Conservation (phyloP, 2,113 vertebrate genomes). For the Pituophis catenifer region DNA sequence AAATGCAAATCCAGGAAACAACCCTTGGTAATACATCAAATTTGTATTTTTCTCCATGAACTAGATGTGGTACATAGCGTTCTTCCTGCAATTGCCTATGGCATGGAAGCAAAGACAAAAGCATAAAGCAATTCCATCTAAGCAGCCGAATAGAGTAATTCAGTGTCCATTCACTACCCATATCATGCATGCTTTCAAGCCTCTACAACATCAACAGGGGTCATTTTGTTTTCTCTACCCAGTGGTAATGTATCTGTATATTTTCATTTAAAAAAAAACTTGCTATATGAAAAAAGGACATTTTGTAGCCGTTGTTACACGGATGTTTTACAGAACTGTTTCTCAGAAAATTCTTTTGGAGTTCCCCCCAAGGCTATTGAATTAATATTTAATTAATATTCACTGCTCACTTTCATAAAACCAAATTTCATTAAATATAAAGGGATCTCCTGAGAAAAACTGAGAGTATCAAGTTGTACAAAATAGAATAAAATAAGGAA, state of each 20-base stretch:
- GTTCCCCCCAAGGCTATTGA: neutral
- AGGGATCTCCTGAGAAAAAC: neutral
- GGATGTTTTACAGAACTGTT: neutral
- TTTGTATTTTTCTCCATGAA: neutral
- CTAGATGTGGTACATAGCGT: neutral
- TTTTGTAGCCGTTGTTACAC: neutral
- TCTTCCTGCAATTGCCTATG: neutral
- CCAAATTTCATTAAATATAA: neutral
- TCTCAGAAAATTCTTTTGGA: neutral
- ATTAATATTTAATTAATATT: neutral
- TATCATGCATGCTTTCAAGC: neutral
- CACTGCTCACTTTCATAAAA: neutral
- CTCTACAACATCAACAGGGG: neutral
- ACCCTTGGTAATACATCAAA: neutral
- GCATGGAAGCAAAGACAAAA: neutral
- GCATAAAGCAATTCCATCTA: neutral
- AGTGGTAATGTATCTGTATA: neutral
- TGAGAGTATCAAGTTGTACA: neutral
- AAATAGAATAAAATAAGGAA: neutral
- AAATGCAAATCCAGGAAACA: neutral
- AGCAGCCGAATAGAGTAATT: neutral
- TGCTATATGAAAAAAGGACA: neutral
- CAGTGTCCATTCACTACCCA: neutral
- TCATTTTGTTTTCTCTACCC: neutral
- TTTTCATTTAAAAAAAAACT: neutral